phyloP scores from a whole-genome alignment of 2,888 invertebrate species.

The Drosophila nigricruria region DNA sequence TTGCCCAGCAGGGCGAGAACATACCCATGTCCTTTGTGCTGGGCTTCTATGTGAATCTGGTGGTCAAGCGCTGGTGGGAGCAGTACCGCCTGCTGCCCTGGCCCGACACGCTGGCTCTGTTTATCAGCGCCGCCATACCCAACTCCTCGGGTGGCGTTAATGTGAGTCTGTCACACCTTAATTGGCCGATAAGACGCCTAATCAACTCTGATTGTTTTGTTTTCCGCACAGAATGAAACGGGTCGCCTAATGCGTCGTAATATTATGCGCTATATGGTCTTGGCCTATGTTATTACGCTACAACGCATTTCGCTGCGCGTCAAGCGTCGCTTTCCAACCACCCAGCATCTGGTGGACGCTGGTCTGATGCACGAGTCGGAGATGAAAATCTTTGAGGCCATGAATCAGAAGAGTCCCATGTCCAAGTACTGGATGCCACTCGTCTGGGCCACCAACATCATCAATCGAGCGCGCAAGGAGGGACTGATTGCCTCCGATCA shows the following conservation, averaged over 20 bases:
- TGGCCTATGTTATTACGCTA: conserved; percentile 94
- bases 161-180: conserved; percentile 55
- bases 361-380: conserved; percentile 96
- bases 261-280: conserved; percentile 94
- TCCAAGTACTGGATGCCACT: conserved; percentile 97
- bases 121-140: conserved; percentile 95
- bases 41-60: conserved; percentile 96
- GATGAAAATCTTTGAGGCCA: conserved; percentile 95
- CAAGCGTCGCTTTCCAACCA: conserved; percentile 94
- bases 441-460: conserved; percentile 96
- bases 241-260: conserved; percentile 95
- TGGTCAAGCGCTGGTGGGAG: conserved; percentile 98
- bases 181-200: conserved; percentile 1
- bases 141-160: conserved; percentile 88
- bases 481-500: conserved; percentile 94
- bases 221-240: conserved; percentile 90
- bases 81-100: conserved; percentile 96
- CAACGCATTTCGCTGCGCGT: conserved; percentile 95
- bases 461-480: conserved; percentile 94
- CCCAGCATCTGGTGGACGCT: conserved; percentile 96
- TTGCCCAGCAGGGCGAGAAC: conserved; percentile 94
- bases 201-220: not conserved
- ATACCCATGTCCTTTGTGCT: conserved; percentile 98
- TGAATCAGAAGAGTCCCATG: conserved; percentile 96
- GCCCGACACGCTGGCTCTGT: conserved; percentile 96